Evolutionary conservation across 2,797 vertebrate genomes (phyloP), one percentile per base, ranked within the genome.

Genomic region (Echiichthys vipera): DNA sequence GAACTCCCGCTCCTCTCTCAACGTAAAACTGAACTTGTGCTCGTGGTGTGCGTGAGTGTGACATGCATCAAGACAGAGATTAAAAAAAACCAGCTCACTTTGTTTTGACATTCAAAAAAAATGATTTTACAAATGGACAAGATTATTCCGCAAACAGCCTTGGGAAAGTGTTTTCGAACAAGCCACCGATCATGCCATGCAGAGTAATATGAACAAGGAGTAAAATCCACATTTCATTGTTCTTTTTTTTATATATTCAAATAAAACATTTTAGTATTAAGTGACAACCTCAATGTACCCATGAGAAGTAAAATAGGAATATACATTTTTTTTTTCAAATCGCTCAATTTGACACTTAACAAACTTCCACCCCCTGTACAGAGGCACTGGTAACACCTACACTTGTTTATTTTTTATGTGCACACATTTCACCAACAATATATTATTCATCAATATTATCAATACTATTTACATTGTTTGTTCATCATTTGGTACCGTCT

Each of bases 161-260:
- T 70, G 83, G 83, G 83, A 88, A 89, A 81, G 71, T 86, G 81
- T 93, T 90, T 89, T 66, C n/a, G n/a, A 71, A 84, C 90, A 90
- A 90, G 87, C 85, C 82, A 93, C 83, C 79, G 84, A 90, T 90
- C 93, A 94, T 94, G 92, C 92, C 94, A 94, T 94, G 94, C 93
- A 93, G 90, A 93, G 78, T 92, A 90, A 88, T 85, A 90, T 89
- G 84, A 90, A 91, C 85, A 88, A 84, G 84, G 78, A 90, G 79
- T 74, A 84, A 91, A 90, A 83, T 87, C 83, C 85, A 92, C 90
- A 50, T 69, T 72, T 74, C 49, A 24, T 55, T 71, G 67, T 77
- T 84, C 74, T 63, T 30, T 27, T 7, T 15, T 13, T 18, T 20
- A 68, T 69, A 70, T 71, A 64, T 59, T 84, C 69, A 89, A 84